These are phyloP conservation scores for Thalassarche chlororhynchos DNA, from an alignment of 2,113 vertebrate genomes.

Conservation along the genomic window DNA sequence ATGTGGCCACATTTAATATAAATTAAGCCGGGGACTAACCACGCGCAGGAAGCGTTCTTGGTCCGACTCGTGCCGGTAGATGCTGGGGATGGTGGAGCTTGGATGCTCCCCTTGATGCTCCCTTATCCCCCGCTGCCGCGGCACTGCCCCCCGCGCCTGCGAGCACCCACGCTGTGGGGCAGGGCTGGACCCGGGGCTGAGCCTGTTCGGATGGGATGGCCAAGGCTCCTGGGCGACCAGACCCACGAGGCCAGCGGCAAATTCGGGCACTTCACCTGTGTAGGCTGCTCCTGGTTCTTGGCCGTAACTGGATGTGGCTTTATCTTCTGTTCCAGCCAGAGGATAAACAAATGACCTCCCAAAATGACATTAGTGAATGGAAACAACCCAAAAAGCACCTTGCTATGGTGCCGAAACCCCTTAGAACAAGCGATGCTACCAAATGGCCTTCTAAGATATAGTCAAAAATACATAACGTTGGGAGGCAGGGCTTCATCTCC, in stretches of 20 bases:
- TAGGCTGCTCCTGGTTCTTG: background rate
- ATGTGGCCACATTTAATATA: background rate
- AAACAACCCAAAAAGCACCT: background rate
- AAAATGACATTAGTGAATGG: background rate
- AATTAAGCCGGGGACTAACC: background rate
- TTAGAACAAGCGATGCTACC: background rate
- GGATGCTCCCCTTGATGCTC: background rate
- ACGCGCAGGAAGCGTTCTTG: background rate
- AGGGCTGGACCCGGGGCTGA: background rate
- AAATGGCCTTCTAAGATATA: background rate
- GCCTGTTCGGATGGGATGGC: accelerated
- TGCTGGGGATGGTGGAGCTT: background rate
- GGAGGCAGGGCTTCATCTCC: background rate
- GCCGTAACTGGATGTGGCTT: accelerated
- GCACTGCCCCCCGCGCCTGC: background rate
- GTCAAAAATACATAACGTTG: background rate
- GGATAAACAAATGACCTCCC: background rate
- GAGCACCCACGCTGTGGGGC: background rate
- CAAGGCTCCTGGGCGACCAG: accelerated
- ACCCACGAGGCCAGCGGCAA: background rate
- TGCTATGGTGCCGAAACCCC: too few relatives aligned
- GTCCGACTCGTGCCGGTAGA: background rate
- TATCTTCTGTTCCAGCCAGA: background rate
- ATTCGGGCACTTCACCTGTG: background rate
- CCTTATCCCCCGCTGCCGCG: background rate